These are phyloP conservation scores for Oreochromis spilurus DNA, from an alignment of 2,113 vertebrate genomes.

Conservation along the genomic window DNA sequence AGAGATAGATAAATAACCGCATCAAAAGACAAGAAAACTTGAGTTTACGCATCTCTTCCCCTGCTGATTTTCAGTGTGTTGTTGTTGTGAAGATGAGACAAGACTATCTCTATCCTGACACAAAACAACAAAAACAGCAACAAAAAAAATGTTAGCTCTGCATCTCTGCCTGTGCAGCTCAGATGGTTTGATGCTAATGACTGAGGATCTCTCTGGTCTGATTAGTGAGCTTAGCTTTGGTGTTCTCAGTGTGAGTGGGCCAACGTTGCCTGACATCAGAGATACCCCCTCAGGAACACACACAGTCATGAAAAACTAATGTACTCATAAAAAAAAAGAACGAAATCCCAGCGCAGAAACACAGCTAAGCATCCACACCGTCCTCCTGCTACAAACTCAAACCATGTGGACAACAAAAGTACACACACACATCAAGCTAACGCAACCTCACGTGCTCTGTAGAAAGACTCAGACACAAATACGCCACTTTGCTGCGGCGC, in stretches of 20 bases:
- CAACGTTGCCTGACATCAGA: slow-evolving; percentile 35
- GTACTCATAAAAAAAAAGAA: not conserved
- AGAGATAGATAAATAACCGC: not conserved
- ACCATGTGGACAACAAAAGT: not conserved
- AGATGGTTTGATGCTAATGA: slow-evolving; percentile 41
- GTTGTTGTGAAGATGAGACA: not conserved
- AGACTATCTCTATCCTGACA: slow-evolving; percentile 4
- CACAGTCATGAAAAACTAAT: not conserved
- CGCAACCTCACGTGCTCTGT: not conserved
- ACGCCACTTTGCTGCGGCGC: not conserved
- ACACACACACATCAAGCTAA: not conserved
- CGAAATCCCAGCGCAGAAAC: not conserved
- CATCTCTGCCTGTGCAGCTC: slow-evolving; percentile 22
- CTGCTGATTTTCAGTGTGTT: not conserved
- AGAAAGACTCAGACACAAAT: not conserved
- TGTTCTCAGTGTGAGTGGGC: slow-evolving; percentile 27
- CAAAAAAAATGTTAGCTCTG: slow-evolving; percentile 17
- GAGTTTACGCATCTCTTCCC: not conserved
- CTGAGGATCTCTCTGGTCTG: slow-evolving; percentile 32
- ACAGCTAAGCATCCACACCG: not conserved
- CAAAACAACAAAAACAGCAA: not conserved
- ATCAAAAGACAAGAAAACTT: not conserved
- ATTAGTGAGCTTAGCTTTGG: slow-evolving; percentile 37
- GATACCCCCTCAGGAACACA: slow-evolving; percentile 1
- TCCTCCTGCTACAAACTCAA: not conserved